These are phyloP conservation scores for Synanthedon vespiformis DNA, from an alignment of 2,888 invertebrate genomes.

Conservation along the genomic window DNA sequence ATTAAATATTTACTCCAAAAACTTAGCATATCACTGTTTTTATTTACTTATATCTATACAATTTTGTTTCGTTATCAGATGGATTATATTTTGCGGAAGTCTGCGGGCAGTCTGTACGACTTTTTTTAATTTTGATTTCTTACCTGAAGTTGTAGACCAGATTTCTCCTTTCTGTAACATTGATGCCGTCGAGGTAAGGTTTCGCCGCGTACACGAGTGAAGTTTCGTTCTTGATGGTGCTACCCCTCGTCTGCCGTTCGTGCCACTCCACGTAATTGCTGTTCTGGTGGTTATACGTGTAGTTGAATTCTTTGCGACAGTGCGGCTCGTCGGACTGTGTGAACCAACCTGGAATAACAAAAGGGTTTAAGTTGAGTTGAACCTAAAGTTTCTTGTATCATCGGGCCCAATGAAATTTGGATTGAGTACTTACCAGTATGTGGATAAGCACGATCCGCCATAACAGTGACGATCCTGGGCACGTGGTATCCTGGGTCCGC, in stretches of 20 bases:
- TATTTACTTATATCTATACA: too few species aligned
- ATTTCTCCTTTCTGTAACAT: conserved; percentile 90
- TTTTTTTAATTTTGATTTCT: too few species aligned
- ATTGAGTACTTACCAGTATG: conserved; percentile 75
- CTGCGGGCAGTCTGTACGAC: too few species aligned
- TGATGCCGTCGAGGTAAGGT: conserved; percentile 84
- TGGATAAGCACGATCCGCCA: conserved; percentile 86
- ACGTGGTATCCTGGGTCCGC: conserved; percentile 94
- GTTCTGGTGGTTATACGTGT: conserved; percentile 76
- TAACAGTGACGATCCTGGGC: conserved; percentile 85
- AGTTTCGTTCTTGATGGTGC: conserved; percentile 71
- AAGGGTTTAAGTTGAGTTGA: too few species aligned
- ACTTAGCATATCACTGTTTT: too few species aligned
- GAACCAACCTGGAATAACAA: conserved; percentile 77
- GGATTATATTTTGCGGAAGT: too few species aligned
- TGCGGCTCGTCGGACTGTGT: conserved; percentile 82
- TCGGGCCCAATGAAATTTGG: not conserved
- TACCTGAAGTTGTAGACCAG: conserved; percentile 85
- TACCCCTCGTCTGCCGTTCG: conserved; percentile 77
- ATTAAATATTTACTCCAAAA: too few species aligned
- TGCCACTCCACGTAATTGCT: conserved; percentile 86
- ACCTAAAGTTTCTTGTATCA: too few species aligned
- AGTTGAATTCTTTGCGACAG: conserved; percentile 86
- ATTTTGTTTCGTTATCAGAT: too few species aligned
- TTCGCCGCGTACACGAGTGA: conserved; percentile 83